These are phyloP conservation scores for Calvadosia cruxmelitensis DNA, from an alignment of 30 jellyfish, hydroid and myxozoan genomes.

Conservation along the genomic window DNA sequence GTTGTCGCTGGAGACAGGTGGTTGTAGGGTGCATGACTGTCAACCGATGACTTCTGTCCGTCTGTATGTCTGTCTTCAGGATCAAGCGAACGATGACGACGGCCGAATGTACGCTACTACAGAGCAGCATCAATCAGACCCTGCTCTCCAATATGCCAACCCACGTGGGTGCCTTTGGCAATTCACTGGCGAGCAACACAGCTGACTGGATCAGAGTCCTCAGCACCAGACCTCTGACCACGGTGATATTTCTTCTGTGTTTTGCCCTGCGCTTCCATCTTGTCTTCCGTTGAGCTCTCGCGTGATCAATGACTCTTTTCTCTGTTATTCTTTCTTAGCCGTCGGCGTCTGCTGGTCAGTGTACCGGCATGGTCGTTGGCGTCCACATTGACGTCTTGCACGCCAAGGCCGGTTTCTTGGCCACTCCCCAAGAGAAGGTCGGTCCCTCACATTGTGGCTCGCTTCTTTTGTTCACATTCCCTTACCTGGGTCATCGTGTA, in stretches of 20 bases:
- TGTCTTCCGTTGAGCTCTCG: too few relatives aligned
- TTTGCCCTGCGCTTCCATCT: too few relatives aligned
- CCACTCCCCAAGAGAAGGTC: constrained; percentile 81
- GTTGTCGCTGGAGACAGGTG: too few relatives aligned
- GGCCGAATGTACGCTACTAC: constrained; percentile 54
- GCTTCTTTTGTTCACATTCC: too few relatives aligned
- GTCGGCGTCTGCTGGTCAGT: constrained; percentile 52
- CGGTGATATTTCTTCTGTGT: too few relatives aligned
- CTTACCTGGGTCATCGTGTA: neutral
- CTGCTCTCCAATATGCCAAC: constrained; percentile 55
- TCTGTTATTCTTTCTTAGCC: constrained; percentile 33
- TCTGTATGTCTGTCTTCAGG: constrained; percentile 15
- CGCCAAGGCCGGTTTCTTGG: constrained; percentile 69
- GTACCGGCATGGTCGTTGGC: constrained; percentile 71
- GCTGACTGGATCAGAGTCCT: constrained; percentile 84
- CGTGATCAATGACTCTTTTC: neutral
- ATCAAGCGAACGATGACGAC: constrained; percentile 55
- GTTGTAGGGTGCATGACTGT: too few relatives aligned
- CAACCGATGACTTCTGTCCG: neutral
- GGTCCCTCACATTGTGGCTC: neutral
- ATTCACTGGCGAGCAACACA: constrained; percentile 46
- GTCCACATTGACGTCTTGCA: constrained; percentile 55
- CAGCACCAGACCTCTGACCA: constrained; percentile 34
- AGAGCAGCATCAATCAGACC: constrained; percentile 36
- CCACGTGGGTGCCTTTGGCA: constrained; percentile 85